Percentiles rank a stretch among this genome's conserved stretches.
Evolutionary conservation across 2,888 invertebrate genomes (phyloP).

Genomic region (Hipparchia semele): DNA sequence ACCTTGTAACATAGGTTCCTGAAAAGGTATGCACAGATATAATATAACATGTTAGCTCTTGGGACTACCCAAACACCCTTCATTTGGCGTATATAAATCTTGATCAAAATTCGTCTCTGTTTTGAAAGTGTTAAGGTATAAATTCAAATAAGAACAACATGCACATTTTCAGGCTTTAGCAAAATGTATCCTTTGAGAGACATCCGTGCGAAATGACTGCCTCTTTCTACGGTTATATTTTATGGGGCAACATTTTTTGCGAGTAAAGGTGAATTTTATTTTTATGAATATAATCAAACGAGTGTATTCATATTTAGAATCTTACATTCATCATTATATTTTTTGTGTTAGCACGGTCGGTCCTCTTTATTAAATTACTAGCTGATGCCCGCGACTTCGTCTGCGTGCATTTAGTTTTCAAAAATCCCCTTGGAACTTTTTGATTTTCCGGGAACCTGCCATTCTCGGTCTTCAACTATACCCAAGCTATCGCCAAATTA

Average conservation of each 20-base stretch:
- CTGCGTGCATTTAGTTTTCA: too few relatives aligned
- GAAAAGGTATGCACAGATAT: neutral
- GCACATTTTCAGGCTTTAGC: conserved; percentile 25
- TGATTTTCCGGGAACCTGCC: too few relatives aligned
- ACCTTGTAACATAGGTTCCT: conserved; percentile 1
- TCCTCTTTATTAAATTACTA: too few relatives aligned
- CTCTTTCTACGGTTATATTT: conserved; percentile 35
- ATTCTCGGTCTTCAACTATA: too few relatives aligned
- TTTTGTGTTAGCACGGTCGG: too few relatives aligned
- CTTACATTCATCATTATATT: too few relatives aligned
- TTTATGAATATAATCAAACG: conserved; percentile 2
- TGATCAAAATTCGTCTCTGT: conserved; percentile 22
- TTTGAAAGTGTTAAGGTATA: conserved; percentile 2
- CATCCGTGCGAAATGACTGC: conserved; percentile 37
- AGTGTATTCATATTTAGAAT: neutral
- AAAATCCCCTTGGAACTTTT: too few relatives aligned
- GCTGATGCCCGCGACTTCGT: too few relatives aligned
- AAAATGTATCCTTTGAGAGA: conserved; percentile 37
- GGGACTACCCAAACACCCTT: conserved; percentile 4
- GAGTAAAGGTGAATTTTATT: conserved; percentile 25
- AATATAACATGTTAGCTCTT: conserved; percentile 15
- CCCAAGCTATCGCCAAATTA: too few relatives aligned
- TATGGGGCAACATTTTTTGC: conserved; percentile 32
- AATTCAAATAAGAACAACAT: conserved; percentile 13
- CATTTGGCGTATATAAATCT: neutral